Evolutionary conservation across 2,113 vertebrate genomes (phyloP).

Genomic region (Neodontobutis hainanensis): DNA sequence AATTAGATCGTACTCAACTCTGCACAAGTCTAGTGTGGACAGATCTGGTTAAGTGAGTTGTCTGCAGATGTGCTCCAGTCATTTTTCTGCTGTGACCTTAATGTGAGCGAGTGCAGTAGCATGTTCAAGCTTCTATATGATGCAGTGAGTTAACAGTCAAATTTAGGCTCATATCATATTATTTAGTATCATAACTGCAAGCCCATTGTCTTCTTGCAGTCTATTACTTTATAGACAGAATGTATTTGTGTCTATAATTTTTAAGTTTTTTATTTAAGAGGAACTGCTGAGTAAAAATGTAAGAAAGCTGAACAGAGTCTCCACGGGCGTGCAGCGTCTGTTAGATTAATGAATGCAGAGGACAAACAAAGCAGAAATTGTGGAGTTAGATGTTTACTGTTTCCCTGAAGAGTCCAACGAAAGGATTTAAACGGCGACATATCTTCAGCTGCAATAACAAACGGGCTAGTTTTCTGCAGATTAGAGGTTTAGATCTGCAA

Average conservation of each 20-base stretch:
- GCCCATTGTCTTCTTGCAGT: not conserved
- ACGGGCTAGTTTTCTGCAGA: conserved; percentile 16
- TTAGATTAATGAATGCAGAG: conserved; percentile 27
- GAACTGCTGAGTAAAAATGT: no score
- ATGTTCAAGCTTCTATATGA: not conserved
- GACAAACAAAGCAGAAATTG: conserved; percentile 10
- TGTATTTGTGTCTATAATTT: no score
- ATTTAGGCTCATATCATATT: no score
- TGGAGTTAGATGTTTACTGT: conserved; percentile 14
- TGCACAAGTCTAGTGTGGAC: not conserved
- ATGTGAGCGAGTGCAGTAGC: conserved; percentile 3
- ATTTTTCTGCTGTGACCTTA: not conserved
- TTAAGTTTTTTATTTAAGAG: no score
- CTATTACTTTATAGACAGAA: no score
- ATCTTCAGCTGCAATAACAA: conserved; percentile 20
- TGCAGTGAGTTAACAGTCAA: no score
- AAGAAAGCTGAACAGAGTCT: no score
- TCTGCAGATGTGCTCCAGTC: not conserved
- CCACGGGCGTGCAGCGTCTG: no score
- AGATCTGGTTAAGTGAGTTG: not conserved
- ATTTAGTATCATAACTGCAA: not conserved
- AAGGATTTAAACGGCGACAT: conserved; percentile 23
- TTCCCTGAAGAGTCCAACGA: conserved; percentile 15
- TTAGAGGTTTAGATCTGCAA: conserved; percentile 31
- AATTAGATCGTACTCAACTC: not conserved